phyloP scores from a whole-genome alignment of 2,797 vertebrate species.

The Cyprinella venusta region DNA sequence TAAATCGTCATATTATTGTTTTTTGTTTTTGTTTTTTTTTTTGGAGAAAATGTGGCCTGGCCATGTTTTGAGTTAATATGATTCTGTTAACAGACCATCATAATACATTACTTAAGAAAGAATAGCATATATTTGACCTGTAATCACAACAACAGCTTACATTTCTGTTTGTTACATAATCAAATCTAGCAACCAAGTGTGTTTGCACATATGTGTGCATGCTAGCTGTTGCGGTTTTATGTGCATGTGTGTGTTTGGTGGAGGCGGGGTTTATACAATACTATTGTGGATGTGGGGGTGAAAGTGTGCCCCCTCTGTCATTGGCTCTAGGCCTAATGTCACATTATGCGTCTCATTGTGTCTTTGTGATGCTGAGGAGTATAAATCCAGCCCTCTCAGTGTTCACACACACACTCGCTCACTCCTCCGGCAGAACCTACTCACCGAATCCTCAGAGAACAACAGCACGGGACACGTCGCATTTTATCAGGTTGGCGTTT shows the following conservation, averaged over 20 bases:
- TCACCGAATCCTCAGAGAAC: neutral
- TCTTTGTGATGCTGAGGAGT: slow-evolving; percentile 77
- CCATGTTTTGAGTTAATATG: neutral
- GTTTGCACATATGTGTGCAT: slow-evolving; percentile 66
- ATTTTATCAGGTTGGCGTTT: neutral
- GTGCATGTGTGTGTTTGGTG: slow-evolving; percentile 60
- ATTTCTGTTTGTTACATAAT: neutral
- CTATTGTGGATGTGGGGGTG: slow-evolving; percentile 58
- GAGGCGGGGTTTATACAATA: slow-evolving; percentile 63
- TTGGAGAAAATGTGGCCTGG: neutral
- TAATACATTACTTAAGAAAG: neutral
- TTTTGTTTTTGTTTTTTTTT: neutral
- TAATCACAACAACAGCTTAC: neutral
- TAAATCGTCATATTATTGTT: too few relatives aligned
- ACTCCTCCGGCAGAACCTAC: slow-evolving; percentile 20
- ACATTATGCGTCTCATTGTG: slow-evolving; percentile 85
- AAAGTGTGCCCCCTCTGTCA: slow-evolving; percentile 81
- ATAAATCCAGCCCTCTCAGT: slow-evolving; percentile 75
- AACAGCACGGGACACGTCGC: neutral
- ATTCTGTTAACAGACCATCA: neutral
- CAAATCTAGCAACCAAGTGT: neutral
- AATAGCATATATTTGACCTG: too few relatives aligned
- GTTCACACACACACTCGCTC: slow-evolving; percentile 54
- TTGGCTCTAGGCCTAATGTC: slow-evolving; percentile 80
- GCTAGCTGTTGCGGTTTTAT: slow-evolving; percentile 58